A percentile compares a stretch with the other conserved stretches of the same genome.
Evolutionary conservation across 2,888 invertebrate genomes (phyloP).

Genomic region (Chrysina gloriosa): DNA sequence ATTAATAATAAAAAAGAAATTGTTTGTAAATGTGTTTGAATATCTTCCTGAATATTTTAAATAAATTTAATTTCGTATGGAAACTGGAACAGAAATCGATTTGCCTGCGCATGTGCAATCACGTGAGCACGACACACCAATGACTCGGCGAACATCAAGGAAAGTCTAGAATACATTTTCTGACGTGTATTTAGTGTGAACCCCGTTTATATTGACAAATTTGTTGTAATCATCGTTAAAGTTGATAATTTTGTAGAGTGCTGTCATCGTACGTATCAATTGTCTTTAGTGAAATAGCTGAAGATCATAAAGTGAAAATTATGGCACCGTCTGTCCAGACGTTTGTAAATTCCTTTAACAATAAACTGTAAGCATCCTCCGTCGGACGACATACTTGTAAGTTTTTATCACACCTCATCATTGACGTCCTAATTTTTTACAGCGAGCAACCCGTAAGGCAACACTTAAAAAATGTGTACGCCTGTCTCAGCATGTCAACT

Average conservation of each 20-base stretch:
- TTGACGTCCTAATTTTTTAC: slow-evolving; percentile 7
- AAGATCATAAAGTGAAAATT: slow-evolving; percentile 50
- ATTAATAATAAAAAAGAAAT: neutral
- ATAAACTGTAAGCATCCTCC: slow-evolving; percentile 73
- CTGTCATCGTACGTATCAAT: slow-evolving; percentile 37
- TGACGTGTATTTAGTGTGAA: slow-evolving; percentile 38
- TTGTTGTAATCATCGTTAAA: slow-evolving; percentile 24
- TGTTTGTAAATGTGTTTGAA: neutral
- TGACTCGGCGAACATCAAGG: slow-evolving; percentile 16
- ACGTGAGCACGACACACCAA: slow-evolving; percentile 31
- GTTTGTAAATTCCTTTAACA: slow-evolving; percentile 77
- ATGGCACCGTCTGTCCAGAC: slow-evolving; percentile 74
- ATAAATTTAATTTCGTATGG: neutral
- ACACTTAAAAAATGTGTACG: slow-evolving; percentile 96
- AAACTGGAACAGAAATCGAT: slow-evolving; percentile 1
- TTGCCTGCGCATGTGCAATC: slow-evolving; percentile 21
- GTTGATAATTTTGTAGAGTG: slow-evolving; percentile 29
- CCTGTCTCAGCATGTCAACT: slow-evolving; percentile 88
- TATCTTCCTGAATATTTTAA: neutral
- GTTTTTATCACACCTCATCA: neutral
- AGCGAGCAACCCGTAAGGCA: slow-evolving; percentile 90
- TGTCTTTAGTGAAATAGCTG: slow-evolving; percentile 44
- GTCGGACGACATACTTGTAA: neutral
- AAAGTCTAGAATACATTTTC: slow-evolving; percentile 34
- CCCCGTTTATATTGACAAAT: slow-evolving; percentile 27